Conservation (phyloP, 2,113 vertebrate species). For the Burhinus oedicnemus region DNA sequence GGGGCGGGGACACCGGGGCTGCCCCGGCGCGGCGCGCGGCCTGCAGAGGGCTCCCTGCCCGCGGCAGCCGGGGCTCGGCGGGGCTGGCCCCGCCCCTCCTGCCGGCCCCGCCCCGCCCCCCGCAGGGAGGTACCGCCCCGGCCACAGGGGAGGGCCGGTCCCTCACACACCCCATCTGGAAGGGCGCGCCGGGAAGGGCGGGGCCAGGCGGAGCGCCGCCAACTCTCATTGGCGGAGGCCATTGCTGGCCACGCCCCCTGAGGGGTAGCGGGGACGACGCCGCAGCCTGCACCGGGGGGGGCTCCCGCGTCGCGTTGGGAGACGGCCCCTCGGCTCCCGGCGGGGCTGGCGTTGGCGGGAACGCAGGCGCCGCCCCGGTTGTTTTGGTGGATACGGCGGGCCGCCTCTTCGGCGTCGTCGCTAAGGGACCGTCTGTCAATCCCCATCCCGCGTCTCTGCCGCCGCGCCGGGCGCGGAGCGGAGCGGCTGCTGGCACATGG, state of each 20-base stretch:
- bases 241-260: rapidly evolving
- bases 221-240: background rate
- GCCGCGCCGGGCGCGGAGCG: background rate
- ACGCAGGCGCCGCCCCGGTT: background rate
- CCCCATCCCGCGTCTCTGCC: background rate
- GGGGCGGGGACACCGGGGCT: background rate
- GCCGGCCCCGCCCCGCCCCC: no score
- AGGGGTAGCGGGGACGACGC: background rate
- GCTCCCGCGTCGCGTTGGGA: background rate
- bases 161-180: no score
- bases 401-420: background rate
- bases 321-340: no score
- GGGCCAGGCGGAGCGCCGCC: background rate
- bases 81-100: no score
- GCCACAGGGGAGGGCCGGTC: background rate
- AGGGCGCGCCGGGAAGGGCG: background rate
- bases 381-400: background rate
- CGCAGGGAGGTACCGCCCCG: background rate
- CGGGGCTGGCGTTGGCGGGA: background rate
- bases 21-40: background rate
- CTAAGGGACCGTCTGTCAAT: background rate
- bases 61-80: background rate
- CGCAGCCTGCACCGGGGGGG: no score
- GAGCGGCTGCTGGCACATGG: constrained; percentile 33
- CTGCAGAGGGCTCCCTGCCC: background rate